A percentile compares a stretch with the other conserved stretches of the same genome.
phyloP scores from a whole-genome alignment of 2,797 vertebrate genomes.

The Dendrocincla fuliginosa region DNA sequence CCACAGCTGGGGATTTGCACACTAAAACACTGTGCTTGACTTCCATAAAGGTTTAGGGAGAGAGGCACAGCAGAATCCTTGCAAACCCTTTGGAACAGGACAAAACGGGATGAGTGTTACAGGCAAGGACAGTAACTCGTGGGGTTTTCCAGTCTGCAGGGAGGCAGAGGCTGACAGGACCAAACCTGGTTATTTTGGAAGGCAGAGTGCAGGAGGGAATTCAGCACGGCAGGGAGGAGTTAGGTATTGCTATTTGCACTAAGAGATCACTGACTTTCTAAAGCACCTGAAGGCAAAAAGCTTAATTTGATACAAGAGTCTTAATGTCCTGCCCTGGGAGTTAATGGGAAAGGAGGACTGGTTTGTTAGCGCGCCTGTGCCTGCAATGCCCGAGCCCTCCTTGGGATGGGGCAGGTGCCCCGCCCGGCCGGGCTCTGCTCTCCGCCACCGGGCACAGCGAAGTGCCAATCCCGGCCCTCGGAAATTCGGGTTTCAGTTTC shows the following conservation, averaged over 20 bases:
- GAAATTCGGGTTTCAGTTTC: background rate
- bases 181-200: background rate
- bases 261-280: background rate
- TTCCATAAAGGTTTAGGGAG: background rate
- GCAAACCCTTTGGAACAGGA: background rate
- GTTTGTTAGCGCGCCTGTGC: fast-evolving
- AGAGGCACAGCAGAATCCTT: fast-evolving
- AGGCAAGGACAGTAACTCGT: background rate
- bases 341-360: background rate
- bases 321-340: fast-evolving
- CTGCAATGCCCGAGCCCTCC: background rate
- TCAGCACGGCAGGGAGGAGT: background rate
- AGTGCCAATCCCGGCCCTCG: background rate
- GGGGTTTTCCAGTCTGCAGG: background rate
- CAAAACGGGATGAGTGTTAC: fast-evolving
- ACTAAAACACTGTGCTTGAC: fast-evolving
- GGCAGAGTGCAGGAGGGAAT: background rate
- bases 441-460: background rate
- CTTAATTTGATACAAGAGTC: fast-evolving
- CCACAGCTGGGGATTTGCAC: fast-evolving
- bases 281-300: background rate
- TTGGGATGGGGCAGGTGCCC: conserved; percentile 32
- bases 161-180: fast-evolving
- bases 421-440: background rate
- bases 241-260: fast-evolving